phyloP scores from a whole-genome alignment of 2,888 invertebrate genomes.

The Crossocerus cetratus region DNA sequence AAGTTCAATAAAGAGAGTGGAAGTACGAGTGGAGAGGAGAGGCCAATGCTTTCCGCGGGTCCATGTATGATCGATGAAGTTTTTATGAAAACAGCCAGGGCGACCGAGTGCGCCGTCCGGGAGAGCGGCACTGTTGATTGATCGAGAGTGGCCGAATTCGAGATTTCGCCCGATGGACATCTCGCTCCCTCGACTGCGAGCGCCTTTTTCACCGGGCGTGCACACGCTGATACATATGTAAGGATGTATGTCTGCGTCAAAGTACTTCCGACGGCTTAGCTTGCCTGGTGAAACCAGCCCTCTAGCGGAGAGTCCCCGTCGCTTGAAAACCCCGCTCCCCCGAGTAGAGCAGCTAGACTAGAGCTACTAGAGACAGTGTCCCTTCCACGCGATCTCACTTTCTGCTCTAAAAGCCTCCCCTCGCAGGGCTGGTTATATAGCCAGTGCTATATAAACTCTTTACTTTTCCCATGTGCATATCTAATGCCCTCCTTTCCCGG shows the following conservation, averaged over 20 bases:
- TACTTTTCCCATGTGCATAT: conserved; percentile 54
- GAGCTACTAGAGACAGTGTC: neutral
- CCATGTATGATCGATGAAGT: conserved; percentile 52
- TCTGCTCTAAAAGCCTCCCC: conserved; percentile 21
- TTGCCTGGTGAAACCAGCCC: conserved; percentile 37
- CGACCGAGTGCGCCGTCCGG: conserved; percentile 9
- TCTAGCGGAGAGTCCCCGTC: conserved; percentile 34
- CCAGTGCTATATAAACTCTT: conserved; percentile 51
- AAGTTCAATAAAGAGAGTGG: too few species aligned
- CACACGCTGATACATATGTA: conserved; percentile 26
- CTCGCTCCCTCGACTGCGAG: conserved; percentile 10
- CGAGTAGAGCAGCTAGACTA: neutral
- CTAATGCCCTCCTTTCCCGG: conserved; percentile 53
- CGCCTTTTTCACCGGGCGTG: conserved; percentile 16
- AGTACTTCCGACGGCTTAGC: conserved; percentile 39
- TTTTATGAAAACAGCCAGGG: conserved; percentile 41
- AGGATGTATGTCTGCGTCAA: conserved; percentile 43
- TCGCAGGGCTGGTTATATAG: neutral
- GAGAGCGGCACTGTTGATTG: conserved; percentile 45
- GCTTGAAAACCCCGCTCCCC: conserved; percentile 12
- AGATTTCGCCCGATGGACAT: conserved; percentile 43
- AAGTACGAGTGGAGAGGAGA: neutral
- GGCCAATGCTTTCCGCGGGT: conserved; percentile 29
- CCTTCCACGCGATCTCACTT: conserved; percentile 11
- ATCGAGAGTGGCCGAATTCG: conserved; percentile 48